A percentile compares a stretch with the other conserved stretches of the same genome.
These are phyloP conservation scores for Intellagama lesueurii DNA, from an alignment of 2,797 vertebrate genomes.

Conservation along the genomic window DNA sequence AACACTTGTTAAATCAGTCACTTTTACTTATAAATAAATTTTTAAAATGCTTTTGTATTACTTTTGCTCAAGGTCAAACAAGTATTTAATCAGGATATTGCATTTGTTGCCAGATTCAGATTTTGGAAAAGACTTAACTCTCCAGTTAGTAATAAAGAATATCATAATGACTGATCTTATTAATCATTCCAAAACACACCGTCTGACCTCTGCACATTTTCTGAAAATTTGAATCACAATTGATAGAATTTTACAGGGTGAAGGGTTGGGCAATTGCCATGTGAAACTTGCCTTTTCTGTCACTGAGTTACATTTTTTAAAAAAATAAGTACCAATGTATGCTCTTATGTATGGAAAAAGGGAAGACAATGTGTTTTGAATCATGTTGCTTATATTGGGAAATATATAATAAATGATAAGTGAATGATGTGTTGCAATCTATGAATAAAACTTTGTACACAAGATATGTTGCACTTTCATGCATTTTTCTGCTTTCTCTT, in stretches of 20 bases:
- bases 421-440: neutral
- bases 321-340: neutral
- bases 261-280: neutral
- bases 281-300: neutral
- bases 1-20: constrained; percentile 52
- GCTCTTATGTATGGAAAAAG: neutral
- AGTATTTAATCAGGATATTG: neutral
- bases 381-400: constrained; percentile 3
- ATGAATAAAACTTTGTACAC: constrained; percentile 31
- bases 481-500: neutral
- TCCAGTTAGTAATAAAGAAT: neutral
- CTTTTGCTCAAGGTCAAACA: neutral
- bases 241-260: neutral
- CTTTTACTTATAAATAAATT: constrained; percentile 14
- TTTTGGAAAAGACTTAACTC: neutral
- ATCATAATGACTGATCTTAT: neutral
- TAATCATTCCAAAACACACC: neutral
- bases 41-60: constrained; percentile 6
- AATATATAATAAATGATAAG: constrained; percentile 20
- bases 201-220: no score
- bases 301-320: neutral
- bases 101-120: neutral
- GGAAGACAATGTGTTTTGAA: neutral
- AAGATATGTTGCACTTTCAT: neutral
- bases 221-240: neutral